Evolutionary conservation across 2,113 vertebrate species (phyloP), one percentile per base, ranked within the genome.

Genomic region (Scartelaos histophorus): DNA sequence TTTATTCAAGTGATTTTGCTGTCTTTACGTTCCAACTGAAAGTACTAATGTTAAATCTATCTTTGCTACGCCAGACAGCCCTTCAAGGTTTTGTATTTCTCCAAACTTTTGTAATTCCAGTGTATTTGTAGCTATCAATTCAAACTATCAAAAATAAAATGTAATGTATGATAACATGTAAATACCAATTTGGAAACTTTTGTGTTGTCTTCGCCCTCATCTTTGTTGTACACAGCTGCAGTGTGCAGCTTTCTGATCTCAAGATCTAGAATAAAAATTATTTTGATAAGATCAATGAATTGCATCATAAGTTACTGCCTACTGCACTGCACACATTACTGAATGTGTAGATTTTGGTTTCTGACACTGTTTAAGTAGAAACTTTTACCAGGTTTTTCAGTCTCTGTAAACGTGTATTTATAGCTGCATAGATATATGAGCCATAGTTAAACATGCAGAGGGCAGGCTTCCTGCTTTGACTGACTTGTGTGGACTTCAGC

Each of bases 231-330:
- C 95, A 87, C 95, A 87, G 95, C 94, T 95, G 94, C 95, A 87
- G 71, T 71, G 73, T 94, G 92, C 94, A 95, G 94, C 95, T 95
- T 95, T 92, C 94, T 94, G 95, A 97, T 96, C 95, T 95, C 89
- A 88, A 92, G 95, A 95, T 98, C 95, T 97, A 97, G 96, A 99
- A 98, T 98, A 99, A 99, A 98, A 96, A 98, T 95, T 99, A 99
- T 99, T 99, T 99, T 99, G 97, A 98, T 98, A 98, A 96, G 95
- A 97, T 73, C 13, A 43, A 90, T 7, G 74, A 91, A 88, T 88
- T 91, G 84, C 65, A 0, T 67, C 78, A 66, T 34, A 17, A 6
- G 16, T 12, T 58, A 58, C 22, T 58, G 12, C 24, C 21, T 58
- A 15, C 13, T 25, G 56, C 9, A 2, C 51, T 54, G 21, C n/a